A percentile compares a stretch with the other conserved stretches of the same genome.
Evolutionary conservation across 2,113 vertebrate species (phyloP).

Genomic region (Stictonetta naevosa): DNA sequence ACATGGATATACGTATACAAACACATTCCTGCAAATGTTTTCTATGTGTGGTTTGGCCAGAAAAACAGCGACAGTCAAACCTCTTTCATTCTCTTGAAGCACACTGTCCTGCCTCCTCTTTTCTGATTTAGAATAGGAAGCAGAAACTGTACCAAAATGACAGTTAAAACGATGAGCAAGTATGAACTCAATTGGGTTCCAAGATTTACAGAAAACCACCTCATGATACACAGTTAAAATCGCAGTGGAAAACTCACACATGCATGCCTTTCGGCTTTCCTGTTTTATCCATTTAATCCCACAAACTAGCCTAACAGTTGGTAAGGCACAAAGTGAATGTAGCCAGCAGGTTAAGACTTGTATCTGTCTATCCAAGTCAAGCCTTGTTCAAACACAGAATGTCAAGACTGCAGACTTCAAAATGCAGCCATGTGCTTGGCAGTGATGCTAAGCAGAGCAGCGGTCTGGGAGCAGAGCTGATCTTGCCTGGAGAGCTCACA

Average conservation of each 20-base stretch:
- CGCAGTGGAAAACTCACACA: not conserved
- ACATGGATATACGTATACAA: not conserved
- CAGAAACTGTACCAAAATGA: not conserved
- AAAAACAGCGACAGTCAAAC: not conserved
- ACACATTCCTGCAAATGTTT: not conserved
- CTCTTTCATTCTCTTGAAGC: not conserved
- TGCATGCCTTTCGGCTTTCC: not conserved
- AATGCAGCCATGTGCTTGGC: not conserved
- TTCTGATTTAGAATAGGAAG: not conserved
- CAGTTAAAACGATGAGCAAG: not conserved
- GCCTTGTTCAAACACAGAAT: not conserved
- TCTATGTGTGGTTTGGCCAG: not conserved
- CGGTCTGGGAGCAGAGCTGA: not conserved
- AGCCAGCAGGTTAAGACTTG: conserved; percentile 4
- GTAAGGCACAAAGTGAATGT: not conserved
- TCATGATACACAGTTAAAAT: not conserved
- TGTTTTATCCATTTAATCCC: not conserved
- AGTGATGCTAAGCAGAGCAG: conserved; percentile 41
- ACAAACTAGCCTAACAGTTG: not conserved
- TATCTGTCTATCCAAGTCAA: not conserved
- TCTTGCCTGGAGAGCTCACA: not conserved
- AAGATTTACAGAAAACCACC: not conserved
- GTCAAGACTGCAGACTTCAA: not conserved
- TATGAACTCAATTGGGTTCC: not conserved
- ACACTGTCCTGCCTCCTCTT: not conserved